Percentiles rank a stretch among this genome's conserved stretches.
These are phyloP conservation scores for Cataglyphis hispanica DNA, from an alignment of 1,140 invertebrate species.

Conservation along the genomic window DNA sequence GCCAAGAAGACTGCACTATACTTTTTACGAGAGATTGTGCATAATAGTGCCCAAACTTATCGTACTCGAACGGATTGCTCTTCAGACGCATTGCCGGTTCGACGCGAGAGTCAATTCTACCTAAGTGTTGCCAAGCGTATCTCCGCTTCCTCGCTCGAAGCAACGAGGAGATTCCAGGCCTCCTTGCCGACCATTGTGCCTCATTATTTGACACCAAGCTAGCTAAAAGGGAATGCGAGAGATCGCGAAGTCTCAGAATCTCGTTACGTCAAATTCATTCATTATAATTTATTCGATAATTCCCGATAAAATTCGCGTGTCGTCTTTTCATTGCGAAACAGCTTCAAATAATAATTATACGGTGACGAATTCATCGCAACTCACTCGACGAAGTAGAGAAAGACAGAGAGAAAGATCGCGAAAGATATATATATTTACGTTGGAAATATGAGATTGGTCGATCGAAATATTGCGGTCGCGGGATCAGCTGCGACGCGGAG, in stretches of 20 bases:
- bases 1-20: constrained; percentile 28
- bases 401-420: not conserved
- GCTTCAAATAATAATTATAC: not conserved
- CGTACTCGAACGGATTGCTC: constrained; percentile 41
- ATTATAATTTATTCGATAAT: not conserved
- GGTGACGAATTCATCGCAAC: not conserved
- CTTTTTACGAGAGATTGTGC: constrained; percentile 34
- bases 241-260: not conserved
- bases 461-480: not conserved
- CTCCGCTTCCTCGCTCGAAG: constrained; percentile 81
- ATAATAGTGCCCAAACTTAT: constrained; percentile 57
- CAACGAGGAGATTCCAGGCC: constrained; percentile 25
- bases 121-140: constrained; percentile 79
- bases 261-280: constrained; percentile 2
- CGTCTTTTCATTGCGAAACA: not conserved
- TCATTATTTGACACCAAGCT: constrained; percentile 21
- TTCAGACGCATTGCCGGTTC: constrained; percentile 66
- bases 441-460: constrained; percentile 28
- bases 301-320: not conserved
- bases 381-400: not conserved
- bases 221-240: not conserved
- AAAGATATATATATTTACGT: not conserved
- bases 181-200: constrained; percentile 38
- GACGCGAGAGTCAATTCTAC: constrained; percentile 76
- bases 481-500: constrained; percentile 39